These are phyloP conservation scores for Ceratina calcarata DNA, from an alignment of 1,140 invertebrate species.

Conservation along the genomic window DNA sequence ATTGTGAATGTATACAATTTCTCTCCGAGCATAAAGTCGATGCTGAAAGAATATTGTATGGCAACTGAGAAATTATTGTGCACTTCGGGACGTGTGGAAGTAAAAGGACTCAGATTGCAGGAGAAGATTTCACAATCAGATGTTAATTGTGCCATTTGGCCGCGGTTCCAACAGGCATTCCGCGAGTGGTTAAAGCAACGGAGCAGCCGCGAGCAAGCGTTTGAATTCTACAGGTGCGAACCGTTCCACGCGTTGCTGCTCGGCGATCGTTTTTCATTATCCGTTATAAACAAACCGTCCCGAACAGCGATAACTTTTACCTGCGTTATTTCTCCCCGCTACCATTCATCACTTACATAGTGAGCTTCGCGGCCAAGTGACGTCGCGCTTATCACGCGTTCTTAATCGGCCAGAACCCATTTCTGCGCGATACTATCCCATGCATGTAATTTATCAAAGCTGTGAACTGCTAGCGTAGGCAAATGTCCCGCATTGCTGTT, in stretches of 20 bases:
- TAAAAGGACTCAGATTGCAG: neutral
- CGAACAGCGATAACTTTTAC: neutral
- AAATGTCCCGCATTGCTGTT: neutral
- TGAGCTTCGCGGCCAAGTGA: neutral
- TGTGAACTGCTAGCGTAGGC: neutral
- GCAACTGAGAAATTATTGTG: too few relatives aligned
- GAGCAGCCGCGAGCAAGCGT: too few relatives aligned
- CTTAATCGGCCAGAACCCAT: conserved; percentile 11
- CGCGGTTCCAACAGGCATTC: neutral
- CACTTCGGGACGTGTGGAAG: neutral
- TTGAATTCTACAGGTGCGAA: conserved; percentile 21
- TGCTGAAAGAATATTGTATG: too few relatives aligned
- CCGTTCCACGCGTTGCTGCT: neutral
- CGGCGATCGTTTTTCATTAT: neutral
- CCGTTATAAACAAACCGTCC: neutral
- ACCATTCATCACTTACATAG: neutral
- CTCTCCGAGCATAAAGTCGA: too few relatives aligned
- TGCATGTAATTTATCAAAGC: conserved; percentile 18
- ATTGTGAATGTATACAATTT: too few relatives aligned
- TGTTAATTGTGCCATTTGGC: conserved; percentile 14
- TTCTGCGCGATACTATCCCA: neutral
- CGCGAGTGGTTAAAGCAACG: too few relatives aligned
- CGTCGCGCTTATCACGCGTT: neutral
- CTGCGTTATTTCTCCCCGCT: neutral
- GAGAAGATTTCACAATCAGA: neutral